Evolutionary conservation across 2,113 vertebrate species (phyloP).

Genomic region (Nerophis lumbriciformis): DNA sequence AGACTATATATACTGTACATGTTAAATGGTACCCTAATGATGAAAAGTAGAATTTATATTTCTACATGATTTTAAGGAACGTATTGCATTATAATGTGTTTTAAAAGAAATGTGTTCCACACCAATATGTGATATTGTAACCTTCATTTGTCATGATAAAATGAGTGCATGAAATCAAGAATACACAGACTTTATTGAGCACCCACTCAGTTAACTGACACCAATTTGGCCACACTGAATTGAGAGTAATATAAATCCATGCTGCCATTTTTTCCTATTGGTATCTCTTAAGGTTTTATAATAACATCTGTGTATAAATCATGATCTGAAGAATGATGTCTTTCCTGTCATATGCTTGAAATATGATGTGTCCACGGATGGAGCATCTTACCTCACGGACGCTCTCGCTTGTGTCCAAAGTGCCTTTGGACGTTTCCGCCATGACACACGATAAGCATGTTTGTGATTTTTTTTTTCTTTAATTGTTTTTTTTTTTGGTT

Average conservation of each 20-base stretch:
- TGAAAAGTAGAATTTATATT: no score
- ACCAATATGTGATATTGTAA: no score
- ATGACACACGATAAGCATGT: constrained; percentile 24
- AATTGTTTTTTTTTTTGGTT: constrained; percentile 1
- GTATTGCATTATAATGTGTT: no score
- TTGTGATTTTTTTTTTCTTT: neutral
- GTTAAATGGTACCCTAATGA: no score
- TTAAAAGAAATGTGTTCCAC: no score
- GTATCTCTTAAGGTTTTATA: constrained; percentile 7
- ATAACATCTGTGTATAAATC: constrained; percentile 4
- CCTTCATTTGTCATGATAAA: no score
- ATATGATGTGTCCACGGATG: constrained; percentile 20
- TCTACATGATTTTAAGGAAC: no score
- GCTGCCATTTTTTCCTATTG: neutral
- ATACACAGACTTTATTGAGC: neutral
- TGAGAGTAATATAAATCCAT: neutral
- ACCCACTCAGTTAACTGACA: constrained; percentile 1
- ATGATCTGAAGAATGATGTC: constrained; percentile 26
- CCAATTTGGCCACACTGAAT: neutral
- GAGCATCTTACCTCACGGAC: constrained; percentile 24
- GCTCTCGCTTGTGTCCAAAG: constrained; percentile 45
- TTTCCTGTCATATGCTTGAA: constrained; percentile 48
- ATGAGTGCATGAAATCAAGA: no score
- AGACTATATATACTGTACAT: no score
- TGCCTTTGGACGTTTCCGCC: constrained; percentile 56